Evolutionary conservation across 2,888 invertebrate species (phyloP).

Genomic region (Malthinus flaveolus): DNA sequence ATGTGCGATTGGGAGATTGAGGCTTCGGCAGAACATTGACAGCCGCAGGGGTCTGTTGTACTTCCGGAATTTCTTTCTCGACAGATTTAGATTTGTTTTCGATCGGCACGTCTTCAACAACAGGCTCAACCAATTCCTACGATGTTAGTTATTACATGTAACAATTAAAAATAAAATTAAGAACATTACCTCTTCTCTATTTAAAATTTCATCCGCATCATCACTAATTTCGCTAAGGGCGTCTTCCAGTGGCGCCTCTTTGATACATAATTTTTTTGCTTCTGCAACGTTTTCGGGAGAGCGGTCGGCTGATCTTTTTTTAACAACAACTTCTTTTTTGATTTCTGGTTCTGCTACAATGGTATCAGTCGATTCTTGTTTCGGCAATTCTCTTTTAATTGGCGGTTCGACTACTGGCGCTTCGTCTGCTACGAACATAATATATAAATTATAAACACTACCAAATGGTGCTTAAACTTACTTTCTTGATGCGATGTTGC

Average conservation of each 20-base stretch:
- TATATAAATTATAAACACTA: background rate
- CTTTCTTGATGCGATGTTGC: conserved; percentile 48
- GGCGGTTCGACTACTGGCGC: conserved; percentile 12
- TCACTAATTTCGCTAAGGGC: conserved; percentile 88
- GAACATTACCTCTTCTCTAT: conserved; percentile 67
- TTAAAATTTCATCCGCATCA: conserved; percentile 85
- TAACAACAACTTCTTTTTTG: conserved; percentile 36
- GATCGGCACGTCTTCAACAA: conserved; percentile 11
- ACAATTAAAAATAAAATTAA: background rate
- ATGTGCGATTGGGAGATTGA: conserved; percentile 42
- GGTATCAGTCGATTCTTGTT: conserved; percentile 22
- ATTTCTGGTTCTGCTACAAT: conserved; percentile 16
- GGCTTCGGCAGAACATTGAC: conserved; percentile 37
- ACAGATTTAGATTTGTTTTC: conserved; percentile 16
- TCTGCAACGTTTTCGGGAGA: conserved; percentile 53
- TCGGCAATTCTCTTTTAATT: conserved; percentile 38
- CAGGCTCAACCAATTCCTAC: conserved; percentile 39
- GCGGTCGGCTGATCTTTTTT: conserved; percentile 47
- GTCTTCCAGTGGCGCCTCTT: conserved; percentile 59
- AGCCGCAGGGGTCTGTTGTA: conserved; percentile 39
- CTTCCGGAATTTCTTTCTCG: conserved; percentile 27
- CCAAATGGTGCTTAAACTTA: conserved; percentile 26
- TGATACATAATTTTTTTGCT: conserved; percentile 56
- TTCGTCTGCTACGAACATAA: background rate
- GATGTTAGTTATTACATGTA: background rate